These are phyloP conservation scores for Danio tinwini DNA, from an alignment of 2,797 vertebrate species.

Conservation along the genomic window DNA sequence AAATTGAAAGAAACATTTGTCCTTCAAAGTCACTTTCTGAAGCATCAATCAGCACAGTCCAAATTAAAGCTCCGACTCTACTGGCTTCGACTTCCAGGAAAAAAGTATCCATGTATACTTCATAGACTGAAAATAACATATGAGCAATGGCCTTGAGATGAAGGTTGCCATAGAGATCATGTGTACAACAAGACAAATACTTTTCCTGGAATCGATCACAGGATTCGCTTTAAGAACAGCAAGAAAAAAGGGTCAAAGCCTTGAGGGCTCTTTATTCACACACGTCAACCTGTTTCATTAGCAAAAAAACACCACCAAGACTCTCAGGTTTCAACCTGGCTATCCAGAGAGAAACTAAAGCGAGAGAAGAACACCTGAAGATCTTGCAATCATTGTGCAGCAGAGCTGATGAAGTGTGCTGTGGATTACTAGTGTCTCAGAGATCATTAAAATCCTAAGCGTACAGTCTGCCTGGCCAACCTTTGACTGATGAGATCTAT, in stretches of 20 bases:
- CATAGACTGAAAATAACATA: conserved; percentile 2
- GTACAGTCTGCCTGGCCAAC: background rate
- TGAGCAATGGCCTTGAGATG: background rate
- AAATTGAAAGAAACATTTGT: background rate
- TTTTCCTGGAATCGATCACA: conserved; percentile 15
- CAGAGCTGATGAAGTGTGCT: background rate
- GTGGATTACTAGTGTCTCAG: background rate
- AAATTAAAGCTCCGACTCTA: background rate
- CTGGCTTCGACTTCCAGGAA: background rate
- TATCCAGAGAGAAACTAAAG: background rate
- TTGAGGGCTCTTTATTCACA: background rate
- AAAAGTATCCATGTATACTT: background rate
- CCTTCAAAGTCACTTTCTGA: background rate
- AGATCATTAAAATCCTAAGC: conserved; percentile 37
- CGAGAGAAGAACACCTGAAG: background rate
- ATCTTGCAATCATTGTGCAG: background rate
- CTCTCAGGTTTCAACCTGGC: background rate
- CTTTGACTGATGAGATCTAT: conserved; percentile 14
- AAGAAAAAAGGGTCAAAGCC: conserved; percentile 10
- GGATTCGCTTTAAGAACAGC: background rate
- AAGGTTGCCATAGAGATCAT: conserved; percentile 29
- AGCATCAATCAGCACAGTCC: background rate
- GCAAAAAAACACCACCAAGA: conserved; percentile 6
- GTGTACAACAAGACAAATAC: background rate
- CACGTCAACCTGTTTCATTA: conserved; percentile 7